Base-by-base conservation (phyloP, 2,113 vertebrate species). In the Arothron firmamentum region DNA sequence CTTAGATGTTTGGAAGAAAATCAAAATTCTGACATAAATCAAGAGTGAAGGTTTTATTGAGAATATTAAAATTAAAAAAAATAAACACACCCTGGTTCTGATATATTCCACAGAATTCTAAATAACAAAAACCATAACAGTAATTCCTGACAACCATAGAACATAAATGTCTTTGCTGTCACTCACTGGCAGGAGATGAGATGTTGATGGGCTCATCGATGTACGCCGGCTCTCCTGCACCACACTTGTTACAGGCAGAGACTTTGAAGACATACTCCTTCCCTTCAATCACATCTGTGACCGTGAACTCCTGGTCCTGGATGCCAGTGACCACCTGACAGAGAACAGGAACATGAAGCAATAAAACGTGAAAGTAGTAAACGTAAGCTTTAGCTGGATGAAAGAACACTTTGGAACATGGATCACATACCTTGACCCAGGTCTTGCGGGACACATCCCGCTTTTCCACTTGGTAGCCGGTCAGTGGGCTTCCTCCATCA, bases 221-320 rank as follows among this genome's bases (percentile, higher is more conserved):
- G 80, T 96, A 97, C 2, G 96, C 95, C 11, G 97, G 96, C 71
- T 97, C 95, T 88, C 97, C 97, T 47, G 94, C 94, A 47, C 97
- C 97, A 85, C 96, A 97, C 74, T 98, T 98, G 81, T 99, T 99
- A 82, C 94, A 88, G 67, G 97, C 97, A 23, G 74, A 94, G 70
- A 98, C 95, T 83, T 91, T 94, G 84, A 98, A 98, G 60, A 97
- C 84, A 74, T 99, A 99, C 74, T 99, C 97, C 86, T 94, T 98
- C 65, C 95, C 96, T 89, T 98, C 95, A 59, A 94, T 60, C 28
- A 99, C 96, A 48, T 99, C 96, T n/a, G 93, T 94, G 74, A 98
- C 90, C 1, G 94, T 97, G 73, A 91, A 96, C 75, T 99, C 97
- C 78, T 90, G 93, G 60, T 99, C 95, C 78, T 93, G 88, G 74